Conservation (phyloP, 2,888 invertebrate genomes). For the Coelinius sp. region DNA sequence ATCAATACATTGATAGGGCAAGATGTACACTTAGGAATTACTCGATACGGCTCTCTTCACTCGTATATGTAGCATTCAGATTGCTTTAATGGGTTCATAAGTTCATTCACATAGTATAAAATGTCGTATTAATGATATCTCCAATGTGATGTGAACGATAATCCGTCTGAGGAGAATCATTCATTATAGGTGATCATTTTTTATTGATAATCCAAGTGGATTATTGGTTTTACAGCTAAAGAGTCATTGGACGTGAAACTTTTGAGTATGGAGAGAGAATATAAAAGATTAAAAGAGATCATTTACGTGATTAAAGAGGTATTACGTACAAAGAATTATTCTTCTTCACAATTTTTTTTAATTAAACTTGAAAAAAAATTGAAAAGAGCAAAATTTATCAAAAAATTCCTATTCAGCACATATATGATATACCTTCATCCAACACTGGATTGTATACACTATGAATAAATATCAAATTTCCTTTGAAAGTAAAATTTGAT, state of each 20-base stretch:
- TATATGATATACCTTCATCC: not conserved
- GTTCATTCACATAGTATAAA: not conserved
- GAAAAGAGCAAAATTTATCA: not conserved
- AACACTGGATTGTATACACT: not conserved
- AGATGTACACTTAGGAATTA: not conserved
- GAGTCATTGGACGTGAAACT: conserved; percentile 10
- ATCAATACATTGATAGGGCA: not conserved
- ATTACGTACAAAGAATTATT: not conserved
- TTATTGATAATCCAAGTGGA: not conserved
- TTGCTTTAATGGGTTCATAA: not conserved
- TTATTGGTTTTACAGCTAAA: not conserved
- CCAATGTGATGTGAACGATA: not conserved
- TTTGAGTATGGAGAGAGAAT: not conserved
- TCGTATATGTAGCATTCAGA: not conserved
- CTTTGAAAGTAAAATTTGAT: not conserved
- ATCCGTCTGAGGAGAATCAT: not conserved
- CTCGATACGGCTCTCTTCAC: not conserved
- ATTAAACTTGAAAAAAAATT: not conserved
- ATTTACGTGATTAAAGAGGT: not conserved
- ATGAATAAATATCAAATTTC: not conserved
- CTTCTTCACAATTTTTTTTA: not conserved
- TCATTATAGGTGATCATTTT: not conserved
- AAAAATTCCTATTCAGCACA: not conserved
- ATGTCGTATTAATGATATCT: not conserved
- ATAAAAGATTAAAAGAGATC: not conserved